Base-by-base conservation (phyloP, 2,888 invertebrate genomes). In the Loripinus fragilis region DNA sequence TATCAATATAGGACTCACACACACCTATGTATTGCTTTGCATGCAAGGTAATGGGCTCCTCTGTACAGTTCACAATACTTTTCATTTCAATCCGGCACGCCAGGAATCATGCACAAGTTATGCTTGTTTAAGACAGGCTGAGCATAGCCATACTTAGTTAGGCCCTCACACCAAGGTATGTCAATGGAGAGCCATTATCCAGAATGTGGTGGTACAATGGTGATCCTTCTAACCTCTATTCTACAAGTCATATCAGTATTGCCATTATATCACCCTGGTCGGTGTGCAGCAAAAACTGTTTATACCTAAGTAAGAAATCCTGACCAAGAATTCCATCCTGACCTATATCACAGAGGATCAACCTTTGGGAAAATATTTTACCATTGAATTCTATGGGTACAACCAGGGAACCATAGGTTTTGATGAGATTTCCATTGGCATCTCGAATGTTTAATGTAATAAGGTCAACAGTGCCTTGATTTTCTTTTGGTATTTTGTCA, bases 241-340 rank as follows among this genome's bases (percentile, higher is more conserved):
- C 72, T 23, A 35, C 72, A 64, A 42, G 42, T 42, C 42, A 64
- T 38, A 8, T 64, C 45, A 42, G 64, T 7, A 17, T 64, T 28
- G 17, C 72, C 65, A 35, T 45, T 45, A 72, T 72, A 12, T 72
- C 65, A n/a, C 48, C 42, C 17, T 70, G 28, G 10, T 45, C 72
- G 20, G 60, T 42, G 28, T 67, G 67, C 2, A 67, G 28, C 2
- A 28, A 10, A 25, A 25, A 67, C 42, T 45, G 41, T 23, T 67
- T 67, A 23, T 41, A 45, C 33, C 35, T 67, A 10, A 67, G 67
- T 12, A 67, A n/a, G 45, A 67, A 67, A 41, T 67, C 67, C n/a
- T 67, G 67, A 2, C 67, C 41, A 41, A 67, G 67, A 12, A 67
- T 67, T 23, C 67, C 67, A 41, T 67, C 67, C 28, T 23, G 42